Evolutionary conservation across 2,113 vertebrate species (phyloP), one percentile per base, ranked within the genome.

Genomic region (Ploceus nigricollis): DNA sequence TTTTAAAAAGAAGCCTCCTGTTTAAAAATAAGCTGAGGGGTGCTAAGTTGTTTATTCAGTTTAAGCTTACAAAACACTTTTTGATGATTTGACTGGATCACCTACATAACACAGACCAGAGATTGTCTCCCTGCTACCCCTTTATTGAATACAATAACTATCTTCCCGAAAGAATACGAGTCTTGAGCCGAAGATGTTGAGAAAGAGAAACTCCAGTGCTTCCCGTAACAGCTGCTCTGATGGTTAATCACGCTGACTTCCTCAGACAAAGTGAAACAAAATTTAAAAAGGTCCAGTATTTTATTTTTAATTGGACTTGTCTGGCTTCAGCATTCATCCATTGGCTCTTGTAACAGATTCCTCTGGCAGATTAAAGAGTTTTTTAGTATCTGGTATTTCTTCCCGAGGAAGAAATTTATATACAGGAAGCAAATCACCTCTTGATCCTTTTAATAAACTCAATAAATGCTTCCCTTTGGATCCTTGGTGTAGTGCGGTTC

Each of bases 271-370:
- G n/a, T 92, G 76, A 95, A 94, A 81, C 51, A 94, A 90, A 81
- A 81, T 57, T 77, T 35, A 2, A 77, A 94, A 86, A 65, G 60
- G 51, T 78, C 35, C 45, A 75, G 66, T 69, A 48, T 58, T 93
- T 90, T 53, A 45, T 88, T 95, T 91, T 96, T 90, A 95, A 96
- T 87, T 95, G 63, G 68, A 90, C 51, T 94, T 86, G 78, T 82
- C 83, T 90, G 72, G 71, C 69, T 94, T 92, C 76, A 69, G 93
- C 79, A 57, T 82, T 90, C 89, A 57, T 44, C 48, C 40, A 82
- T 14, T 76, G 78, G 31, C 63, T 97, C 86, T 82, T 42, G 17
- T 77, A 51, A 70, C 0, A 1, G 60, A 24, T 75, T 95, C 77
- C 37, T 71, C 76, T 48, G 44, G 51, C 19, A 87, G 66, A 76